These are phyloP conservation scores for Sinotaia quadrata DNA, from an alignment of 2,888 invertebrate species.

Conservation along the genomic window DNA sequence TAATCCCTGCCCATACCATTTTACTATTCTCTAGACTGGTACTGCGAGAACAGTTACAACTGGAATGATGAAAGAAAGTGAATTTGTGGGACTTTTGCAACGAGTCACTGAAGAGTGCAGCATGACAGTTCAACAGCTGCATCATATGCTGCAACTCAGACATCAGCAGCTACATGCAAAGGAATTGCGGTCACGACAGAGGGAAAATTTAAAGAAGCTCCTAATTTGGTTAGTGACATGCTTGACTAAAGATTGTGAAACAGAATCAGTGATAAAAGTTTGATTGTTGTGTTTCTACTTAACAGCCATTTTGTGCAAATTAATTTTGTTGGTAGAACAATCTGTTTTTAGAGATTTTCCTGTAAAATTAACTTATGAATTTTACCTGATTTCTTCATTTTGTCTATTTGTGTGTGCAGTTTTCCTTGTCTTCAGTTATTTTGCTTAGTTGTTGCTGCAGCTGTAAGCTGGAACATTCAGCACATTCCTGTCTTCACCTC, in stretches of 20 bases:
- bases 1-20: neutral
- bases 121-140: conserved; percentile 38
- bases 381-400: too few relatives aligned
- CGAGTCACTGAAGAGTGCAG: conserved; percentile 35
- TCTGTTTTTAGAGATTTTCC: too few relatives aligned
- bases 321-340: too few relatives aligned
- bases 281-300: too few relatives aligned
- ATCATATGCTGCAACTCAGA: conserved; percentile 37
- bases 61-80: conserved; percentile 26
- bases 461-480: neutral
- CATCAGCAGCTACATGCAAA: conserved; percentile 50
- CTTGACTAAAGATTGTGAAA: too few relatives aligned
- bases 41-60: too few relatives aligned
- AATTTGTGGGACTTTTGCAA: conserved; percentile 33
- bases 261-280: too few relatives aligned
- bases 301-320: too few relatives aligned
- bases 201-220: conserved; percentile 52
- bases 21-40: neutral
- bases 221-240: conserved; percentile 45
- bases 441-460: neutral
- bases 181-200: conserved; percentile 62
- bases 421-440: conserved; percentile 12
- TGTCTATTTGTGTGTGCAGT: conserved; percentile 1
- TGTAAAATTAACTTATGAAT: too few relatives aligned
- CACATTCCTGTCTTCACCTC: neutral